phyloP scores from a whole-genome alignment of 2,113 vertebrate genomes.

The Gadus chalcogrammus region DNA sequence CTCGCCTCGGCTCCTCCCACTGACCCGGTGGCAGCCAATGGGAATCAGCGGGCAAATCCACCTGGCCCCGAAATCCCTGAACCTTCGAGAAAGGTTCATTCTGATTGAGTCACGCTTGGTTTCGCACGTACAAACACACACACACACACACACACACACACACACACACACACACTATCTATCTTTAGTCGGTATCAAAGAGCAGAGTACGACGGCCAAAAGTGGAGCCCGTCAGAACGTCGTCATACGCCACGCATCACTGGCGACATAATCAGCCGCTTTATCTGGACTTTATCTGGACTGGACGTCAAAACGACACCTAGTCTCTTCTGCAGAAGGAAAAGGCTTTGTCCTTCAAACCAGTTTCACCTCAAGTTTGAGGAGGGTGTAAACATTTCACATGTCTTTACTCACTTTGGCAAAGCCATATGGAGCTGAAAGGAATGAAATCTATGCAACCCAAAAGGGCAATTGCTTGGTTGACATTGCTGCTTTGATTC shows the following conservation, averaged over 20 bases:
- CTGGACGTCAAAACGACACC: no score
- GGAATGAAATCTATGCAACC: no score
- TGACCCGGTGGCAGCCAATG: conserved; percentile 33
- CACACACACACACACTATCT: conserved; percentile 23
- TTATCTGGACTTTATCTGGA: neutral
- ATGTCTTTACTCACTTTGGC: no score
- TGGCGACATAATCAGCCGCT: conserved; percentile 6
- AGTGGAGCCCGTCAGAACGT: neutral
- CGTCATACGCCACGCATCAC: conserved; percentile 40
- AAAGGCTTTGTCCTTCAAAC: no score
- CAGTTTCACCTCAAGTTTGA: no score
- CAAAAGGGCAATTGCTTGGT: no score
- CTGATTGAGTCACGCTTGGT: conserved; percentile 9
- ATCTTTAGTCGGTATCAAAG: neutral
- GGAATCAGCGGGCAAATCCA: conserved; percentile 27
- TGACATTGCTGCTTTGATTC: conserved; percentile 17
- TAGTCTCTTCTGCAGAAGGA: no score
- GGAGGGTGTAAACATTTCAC: no score
- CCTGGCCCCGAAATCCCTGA: conserved; percentile 25
- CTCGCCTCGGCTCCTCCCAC: no score
- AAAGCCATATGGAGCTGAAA: no score
- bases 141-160: conserved; percentile 24
- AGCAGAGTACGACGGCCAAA: conserved; percentile 31
- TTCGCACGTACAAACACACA: conserved; percentile 30
- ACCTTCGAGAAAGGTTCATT: conserved; percentile 28